Base-by-base conservation (phyloP, 2,888 invertebrate genomes). In the Amorpha juglandis region DNA sequence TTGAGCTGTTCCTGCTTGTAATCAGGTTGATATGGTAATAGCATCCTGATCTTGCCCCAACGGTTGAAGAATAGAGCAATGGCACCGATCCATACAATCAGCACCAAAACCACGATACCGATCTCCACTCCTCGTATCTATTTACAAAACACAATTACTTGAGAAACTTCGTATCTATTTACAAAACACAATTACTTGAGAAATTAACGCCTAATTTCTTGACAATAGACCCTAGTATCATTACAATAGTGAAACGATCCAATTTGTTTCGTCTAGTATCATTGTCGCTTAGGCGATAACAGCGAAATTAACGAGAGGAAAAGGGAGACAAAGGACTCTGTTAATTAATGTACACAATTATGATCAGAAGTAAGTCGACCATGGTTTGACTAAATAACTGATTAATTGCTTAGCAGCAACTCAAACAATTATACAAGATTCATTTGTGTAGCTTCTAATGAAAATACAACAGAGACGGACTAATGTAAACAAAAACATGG, bases 51-150 rank as follows among this genome's bases (percentile, higher is more conserved):
- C 91, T 97, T 97, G 67, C 97, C 97, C 97, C 97, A 97, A 68
- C 97, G 95, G 86, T 97, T 97, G 94, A 97, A 97, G 94, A 97
- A 97, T 66, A 97, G 90, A 0, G 96, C 96, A 78, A 97, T 97
- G 33, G 97, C 97, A n/a, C 96, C 97, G 21, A 97, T 95, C 97
- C 97, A 97, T 50, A 97, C 96, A 81, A 97, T 94, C 71, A 97
- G 94, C 67, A 97, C 97, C 82, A 97, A 90, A 42, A 97, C 95
- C 67, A 97, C 97, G 81, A 98, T 97, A 72, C 97, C 97, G 78
- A 98, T 97, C 93, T 98, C 98, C 74, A 98, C 97, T 65, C 97
- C 97, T 74, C 98, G 95, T 82, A 98, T 97, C 96, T 97, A 91
- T 51, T 82, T 62, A 64, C 45, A 63, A 68, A 66, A 78, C 75